Conservation (phyloP, 2,113 vertebrate genomes). For the Alethe castanea region DNA sequence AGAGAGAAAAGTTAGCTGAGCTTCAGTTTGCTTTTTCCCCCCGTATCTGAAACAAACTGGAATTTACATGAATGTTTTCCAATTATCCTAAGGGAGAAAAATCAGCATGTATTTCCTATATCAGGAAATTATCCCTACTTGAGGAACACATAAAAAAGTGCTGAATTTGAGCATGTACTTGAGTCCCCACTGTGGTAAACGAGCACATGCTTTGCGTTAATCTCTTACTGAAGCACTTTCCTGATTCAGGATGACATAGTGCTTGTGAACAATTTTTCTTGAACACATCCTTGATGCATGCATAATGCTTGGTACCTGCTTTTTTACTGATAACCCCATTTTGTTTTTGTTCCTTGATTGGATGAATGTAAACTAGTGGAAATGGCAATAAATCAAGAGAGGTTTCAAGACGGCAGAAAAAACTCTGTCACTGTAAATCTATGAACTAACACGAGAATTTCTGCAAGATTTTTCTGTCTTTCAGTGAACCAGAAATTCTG, state of each 20-base stretch:
- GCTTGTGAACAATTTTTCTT: slow-evolving; percentile 60
- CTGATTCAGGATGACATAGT: slow-evolving; percentile 50
- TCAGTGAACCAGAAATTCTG: not conserved
- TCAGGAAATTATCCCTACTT: slow-evolving; percentile 33
- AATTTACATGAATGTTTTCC: slow-evolving; percentile 40
- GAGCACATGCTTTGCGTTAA: slow-evolving; percentile 59
- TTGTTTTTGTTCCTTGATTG: slow-evolving; percentile 53
- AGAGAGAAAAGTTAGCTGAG: not conserved
- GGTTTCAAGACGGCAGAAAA: slow-evolving; percentile 9
- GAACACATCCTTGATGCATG: slow-evolving; percentile 40
- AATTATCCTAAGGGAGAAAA: slow-evolving; percentile 38
- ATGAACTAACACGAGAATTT: not conserved
- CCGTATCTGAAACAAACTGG: not conserved
- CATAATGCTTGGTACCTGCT: slow-evolving; percentile 32
- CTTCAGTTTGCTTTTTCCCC: not conserved
- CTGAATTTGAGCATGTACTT: slow-evolving; percentile 8
- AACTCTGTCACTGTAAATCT: slow-evolving; percentile 20
- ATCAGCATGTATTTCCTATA: slow-evolving; percentile 46
- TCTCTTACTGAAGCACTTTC: slow-evolving; percentile 46
- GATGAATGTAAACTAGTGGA: slow-evolving; percentile 54
- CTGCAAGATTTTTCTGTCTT: not conserved
- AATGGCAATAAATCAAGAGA: slow-evolving; percentile 60
- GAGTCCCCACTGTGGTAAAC: slow-evolving; percentile 1
- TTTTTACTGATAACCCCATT: slow-evolving; percentile 27
- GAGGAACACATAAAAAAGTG: slow-evolving; percentile 46